Evolutionary conservation across 2,888 invertebrate genomes (phyloP).

Genomic region (Molorchus minor): DNA sequence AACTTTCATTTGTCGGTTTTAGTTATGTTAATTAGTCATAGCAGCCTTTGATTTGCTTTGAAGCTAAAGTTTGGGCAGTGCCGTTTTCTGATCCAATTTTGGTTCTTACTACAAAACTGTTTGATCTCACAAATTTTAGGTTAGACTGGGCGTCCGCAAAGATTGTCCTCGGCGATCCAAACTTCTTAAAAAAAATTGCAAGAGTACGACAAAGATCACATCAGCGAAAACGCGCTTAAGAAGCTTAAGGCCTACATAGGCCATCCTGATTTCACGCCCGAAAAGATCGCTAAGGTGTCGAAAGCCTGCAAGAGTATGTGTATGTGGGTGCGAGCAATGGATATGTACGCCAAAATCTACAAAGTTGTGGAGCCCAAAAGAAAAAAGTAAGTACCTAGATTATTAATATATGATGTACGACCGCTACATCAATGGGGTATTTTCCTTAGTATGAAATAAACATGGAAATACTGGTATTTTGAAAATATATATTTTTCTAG

Average conservation of each 20-base stretch:
- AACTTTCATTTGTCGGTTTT: not conserved
- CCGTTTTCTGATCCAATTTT: too few relatives aligned
- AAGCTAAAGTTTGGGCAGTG: too few relatives aligned
- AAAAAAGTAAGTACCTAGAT: constrained; percentile 70
- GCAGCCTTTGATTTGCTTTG: too few relatives aligned
- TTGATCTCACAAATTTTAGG: constrained; percentile 63
- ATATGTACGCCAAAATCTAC: constrained; percentile 87
- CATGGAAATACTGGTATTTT: too few relatives aligned
- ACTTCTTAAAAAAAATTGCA: constrained; percentile 83
- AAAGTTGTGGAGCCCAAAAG: constrained; percentile 90
- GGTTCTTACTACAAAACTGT: too few relatives aligned
- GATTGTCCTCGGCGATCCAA: constrained; percentile 79
- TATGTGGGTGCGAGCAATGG: constrained; percentile 92
- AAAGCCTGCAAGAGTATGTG: constrained; percentile 91
- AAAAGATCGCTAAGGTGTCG: constrained; percentile 83
- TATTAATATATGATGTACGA: too few relatives aligned
- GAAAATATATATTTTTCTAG: too few relatives aligned
- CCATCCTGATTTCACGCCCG: constrained; percentile 87
- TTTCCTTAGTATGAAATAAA: too few relatives aligned
- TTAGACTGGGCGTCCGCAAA: constrained; percentile 90
- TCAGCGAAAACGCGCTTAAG: constrained; percentile 77
- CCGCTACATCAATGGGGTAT: too few relatives aligned
- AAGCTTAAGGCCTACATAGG: constrained; percentile 85
- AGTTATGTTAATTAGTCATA: not conserved
- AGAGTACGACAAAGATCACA: constrained; percentile 88